These are phyloP conservation scores for Agriopis marginaria DNA, from an alignment of 2,888 invertebrate species.

Conservation along the genomic window DNA sequence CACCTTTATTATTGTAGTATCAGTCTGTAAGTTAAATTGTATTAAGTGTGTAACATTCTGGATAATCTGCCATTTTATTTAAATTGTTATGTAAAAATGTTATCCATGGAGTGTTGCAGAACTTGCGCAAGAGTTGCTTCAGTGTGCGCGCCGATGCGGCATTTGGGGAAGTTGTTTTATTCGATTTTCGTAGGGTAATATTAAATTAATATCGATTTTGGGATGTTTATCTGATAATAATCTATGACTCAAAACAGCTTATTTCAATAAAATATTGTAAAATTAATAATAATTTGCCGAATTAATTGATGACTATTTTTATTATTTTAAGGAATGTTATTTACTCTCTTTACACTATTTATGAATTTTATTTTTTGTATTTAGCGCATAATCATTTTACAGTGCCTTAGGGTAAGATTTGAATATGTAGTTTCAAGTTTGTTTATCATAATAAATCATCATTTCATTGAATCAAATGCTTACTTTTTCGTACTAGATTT, in stretches of 20 bases:
- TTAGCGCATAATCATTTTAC: slow-evolving; percentile 74
- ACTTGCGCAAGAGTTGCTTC: slow-evolving; percentile 1
- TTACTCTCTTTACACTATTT: slow-evolving; percentile 77
- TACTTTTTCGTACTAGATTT: slow-evolving; percentile 39
- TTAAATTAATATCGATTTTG: slow-evolving; percentile 37
- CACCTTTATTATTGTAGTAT: slow-evolving; percentile 20
- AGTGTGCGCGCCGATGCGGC: not conserved
- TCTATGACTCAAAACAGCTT: slow-evolving; percentile 34
- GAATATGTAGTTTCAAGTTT: slow-evolving; percentile 61
- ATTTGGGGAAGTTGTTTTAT: slow-evolving; percentile 28
- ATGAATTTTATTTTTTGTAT: slow-evolving; percentile 68
- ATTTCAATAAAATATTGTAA: slow-evolving; percentile 42
- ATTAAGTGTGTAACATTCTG: slow-evolving; percentile 22
- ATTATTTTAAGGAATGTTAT: slow-evolving; percentile 79
- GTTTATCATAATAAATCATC: slow-evolving; percentile 52
- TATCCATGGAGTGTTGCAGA: slow-evolving; percentile 20
- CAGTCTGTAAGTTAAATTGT: slow-evolving; percentile 24
- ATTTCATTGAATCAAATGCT: slow-evolving; percentile 53
- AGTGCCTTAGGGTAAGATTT: slow-evolving; percentile 82
- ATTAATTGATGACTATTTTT: slow-evolving; percentile 71
- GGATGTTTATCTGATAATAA: slow-evolving; percentile 37
- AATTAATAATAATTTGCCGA: slow-evolving; percentile 62
- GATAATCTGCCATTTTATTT: slow-evolving; percentile 24
- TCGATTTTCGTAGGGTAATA: slow-evolving; percentile 23
- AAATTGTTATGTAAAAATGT: slow-evolving; percentile 19